phyloP scores from a whole-genome alignment of 1,140 invertebrate genomes.

The Aporrectodea caliginosa region DNA sequence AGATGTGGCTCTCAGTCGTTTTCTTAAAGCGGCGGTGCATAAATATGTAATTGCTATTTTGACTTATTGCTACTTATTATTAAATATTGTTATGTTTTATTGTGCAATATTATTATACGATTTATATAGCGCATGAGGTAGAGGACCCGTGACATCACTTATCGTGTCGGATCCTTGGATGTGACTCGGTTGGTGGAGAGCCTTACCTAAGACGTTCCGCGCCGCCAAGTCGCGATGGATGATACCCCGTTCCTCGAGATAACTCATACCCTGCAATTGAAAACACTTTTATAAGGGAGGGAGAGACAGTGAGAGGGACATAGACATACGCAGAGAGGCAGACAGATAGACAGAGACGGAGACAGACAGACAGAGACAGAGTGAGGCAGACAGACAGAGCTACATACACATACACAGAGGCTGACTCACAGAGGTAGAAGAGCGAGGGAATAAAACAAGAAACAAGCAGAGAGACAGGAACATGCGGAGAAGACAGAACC shows the following conservation, averaged over 20 bases:
- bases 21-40: too few relatives aligned
- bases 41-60: too few relatives aligned
- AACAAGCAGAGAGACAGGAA: background rate
- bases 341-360: background rate
- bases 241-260: conserved; percentile 87
- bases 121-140: too few relatives aligned
- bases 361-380: background rate
- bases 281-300: background rate
- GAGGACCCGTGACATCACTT: too few relatives aligned
- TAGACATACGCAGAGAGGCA: background rate
- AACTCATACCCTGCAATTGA: conserved; percentile 75
- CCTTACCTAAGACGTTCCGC: conserved; percentile 76
- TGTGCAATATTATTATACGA: too few relatives aligned
- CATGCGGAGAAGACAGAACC: background rate
- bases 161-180: conserved; percentile 98
- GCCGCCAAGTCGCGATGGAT: conserved; percentile 95
- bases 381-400: background rate
- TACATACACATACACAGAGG: conserved; percentile 11
- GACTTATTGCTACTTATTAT: too few relatives aligned
- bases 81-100: too few relatives aligned
- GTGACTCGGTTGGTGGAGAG: conserved; percentile 83
- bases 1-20: too few relatives aligned
- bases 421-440: background rate
- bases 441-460: background rate
- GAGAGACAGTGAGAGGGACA: background rate